Evolutionary conservation across 2,797 vertebrate species (phyloP).

Genomic region (Phoxinus dragarum): DNA sequence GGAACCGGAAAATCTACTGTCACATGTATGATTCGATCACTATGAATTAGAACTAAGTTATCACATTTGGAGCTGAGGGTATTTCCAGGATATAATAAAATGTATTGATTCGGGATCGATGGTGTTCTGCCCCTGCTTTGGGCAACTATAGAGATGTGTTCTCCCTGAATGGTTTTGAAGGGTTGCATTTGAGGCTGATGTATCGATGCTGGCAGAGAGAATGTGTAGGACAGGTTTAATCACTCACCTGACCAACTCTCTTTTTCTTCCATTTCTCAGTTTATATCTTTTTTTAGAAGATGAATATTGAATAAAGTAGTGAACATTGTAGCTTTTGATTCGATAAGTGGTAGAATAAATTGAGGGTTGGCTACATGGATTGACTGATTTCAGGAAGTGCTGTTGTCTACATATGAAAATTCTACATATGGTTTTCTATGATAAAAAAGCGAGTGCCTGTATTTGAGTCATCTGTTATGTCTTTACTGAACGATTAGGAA

Average conservation of each 20-base stretch:
- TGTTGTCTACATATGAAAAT: slow-evolving; percentile 15
- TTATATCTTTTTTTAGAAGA: not conserved
- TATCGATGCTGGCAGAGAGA: not conserved
- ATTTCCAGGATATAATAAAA: not conserved
- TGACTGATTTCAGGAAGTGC: not conserved
- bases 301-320: not conserved
- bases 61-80: not conserved
- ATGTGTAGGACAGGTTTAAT: slow-evolving; percentile 1
- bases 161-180: slow-evolving; percentile 10
- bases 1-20: not conserved
- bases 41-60: not conserved
- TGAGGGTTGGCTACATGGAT: not conserved
- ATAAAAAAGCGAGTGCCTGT: slow-evolving; percentile 11
- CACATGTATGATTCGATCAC: not conserved
- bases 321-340: slow-evolving; percentile 4
- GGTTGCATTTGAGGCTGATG: slow-evolving; percentile 8
- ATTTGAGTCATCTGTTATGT: not conserved
- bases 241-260: not conserved
- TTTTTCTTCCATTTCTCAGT: not conserved
- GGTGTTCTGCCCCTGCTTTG: not conserved
- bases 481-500: not conserved
- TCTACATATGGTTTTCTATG: slow-evolving; percentile 11
- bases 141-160: slow-evolving; percentile 1
- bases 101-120: not conserved
- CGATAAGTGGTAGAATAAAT: not conserved